Base-by-base conservation (phyloP, 2,888 invertebrate genomes). In the Drosophila histrio region DNA sequence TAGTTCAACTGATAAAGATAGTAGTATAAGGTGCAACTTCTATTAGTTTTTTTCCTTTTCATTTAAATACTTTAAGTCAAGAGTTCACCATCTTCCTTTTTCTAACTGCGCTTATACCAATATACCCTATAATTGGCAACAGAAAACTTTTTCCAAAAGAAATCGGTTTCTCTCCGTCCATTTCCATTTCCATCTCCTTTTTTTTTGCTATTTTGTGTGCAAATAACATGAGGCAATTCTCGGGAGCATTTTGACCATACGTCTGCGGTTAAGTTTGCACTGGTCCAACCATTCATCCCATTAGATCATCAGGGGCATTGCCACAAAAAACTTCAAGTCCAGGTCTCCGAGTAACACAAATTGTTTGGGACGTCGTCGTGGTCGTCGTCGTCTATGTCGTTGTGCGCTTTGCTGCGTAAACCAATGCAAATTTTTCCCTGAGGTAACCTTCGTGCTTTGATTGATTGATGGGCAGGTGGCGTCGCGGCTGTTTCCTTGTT, bases 401-500 rank as follows among this genome's bases (percentile, higher is more conserved):
- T 50, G 72, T 49, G 11, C 39, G 41, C 57, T 56, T 21, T 58
- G 59, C 83, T 86, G 86, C 77, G 86, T 81, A 78, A 72, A 72
- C 66, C 87, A 82, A 87, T 87, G 84, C 75, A 85, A 85, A 85
- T 85, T 85, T 85, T 66, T 87, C 84, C 84, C 87, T 57, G 75
- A 85, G 84, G 84, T 87, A 82, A 85, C 88, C 75, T 87, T 85
- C 77, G 77, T 77, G 86, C 86, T 85, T 72, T 85, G 84, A 85
- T 85, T 85, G 84, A 85, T 85, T 86, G 84, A 85, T 85, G 86
- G 86, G 65, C 78, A 65, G 66, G 61, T 38, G 50, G 62, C 64
- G 69, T 54, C 79, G 53, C 65, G 77, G 59, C 59, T 65, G 68
- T 52, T 73, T 77, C 70, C 72, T 66, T 54, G 39, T 30, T 53